Evolutionary conservation across 2,113 vertebrate genomes (phyloP).

Genomic region (Gymnorhina tibicen): DNA sequence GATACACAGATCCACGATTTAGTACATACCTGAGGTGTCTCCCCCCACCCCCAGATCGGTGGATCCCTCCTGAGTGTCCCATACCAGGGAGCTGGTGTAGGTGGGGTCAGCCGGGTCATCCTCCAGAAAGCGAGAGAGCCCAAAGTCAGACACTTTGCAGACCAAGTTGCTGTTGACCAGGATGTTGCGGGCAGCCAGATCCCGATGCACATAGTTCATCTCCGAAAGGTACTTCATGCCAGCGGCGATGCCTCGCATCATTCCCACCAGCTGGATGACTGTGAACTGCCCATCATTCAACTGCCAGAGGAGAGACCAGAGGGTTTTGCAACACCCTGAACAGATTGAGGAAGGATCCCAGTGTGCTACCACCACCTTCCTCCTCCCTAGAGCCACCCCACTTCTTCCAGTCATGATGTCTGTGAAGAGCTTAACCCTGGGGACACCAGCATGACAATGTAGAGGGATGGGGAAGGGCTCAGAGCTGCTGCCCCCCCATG

Average conservation of each 20-base stretch:
- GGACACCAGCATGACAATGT: background rate
- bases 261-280: constrained; percentile 95
- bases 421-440: background rate
- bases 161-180: constrained; percentile 97
- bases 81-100: constrained; percentile 95
- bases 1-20: constrained; percentile 6
- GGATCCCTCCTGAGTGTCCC: background rate
- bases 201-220: constrained; percentile 96
- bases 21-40: background rate
- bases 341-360: background rate
- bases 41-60: background rate
- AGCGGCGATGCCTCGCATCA: constrained; percentile 91
- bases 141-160: constrained; percentile 97
- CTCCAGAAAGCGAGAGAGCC: constrained; percentile 93
- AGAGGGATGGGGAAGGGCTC: background rate
- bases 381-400: background rate
- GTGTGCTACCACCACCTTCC: background rate
- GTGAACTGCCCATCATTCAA: constrained; percentile 97
- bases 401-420: background rate
- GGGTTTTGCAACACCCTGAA: background rate
- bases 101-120: constrained; percentile 92
- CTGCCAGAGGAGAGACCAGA: constrained; percentile 61
- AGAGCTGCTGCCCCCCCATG: background rate
- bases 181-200: constrained; percentile 94
- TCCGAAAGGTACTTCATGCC: constrained; percentile 98